Conservation (phyloP, 35 echinoderm and acorn worm genomes). For the Stichopus chloronotus region DNA sequence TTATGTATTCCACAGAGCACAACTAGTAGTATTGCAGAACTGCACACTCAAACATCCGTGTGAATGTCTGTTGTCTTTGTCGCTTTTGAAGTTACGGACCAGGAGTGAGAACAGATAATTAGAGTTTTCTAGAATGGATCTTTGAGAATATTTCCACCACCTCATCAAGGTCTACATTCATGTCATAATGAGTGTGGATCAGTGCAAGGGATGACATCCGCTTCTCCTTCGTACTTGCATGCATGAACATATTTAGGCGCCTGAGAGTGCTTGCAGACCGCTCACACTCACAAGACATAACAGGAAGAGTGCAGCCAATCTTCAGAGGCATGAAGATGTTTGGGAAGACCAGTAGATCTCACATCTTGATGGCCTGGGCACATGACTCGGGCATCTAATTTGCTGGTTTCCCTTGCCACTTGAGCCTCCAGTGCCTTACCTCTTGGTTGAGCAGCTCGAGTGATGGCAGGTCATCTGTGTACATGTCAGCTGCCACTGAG, state of each 20-base stretch:
- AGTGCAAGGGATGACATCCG: not conserved
- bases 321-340: constrained; percentile 42
- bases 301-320: constrained; percentile 45
- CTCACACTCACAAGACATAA: constrained; percentile 48
- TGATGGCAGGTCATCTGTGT: constrained; percentile 23
- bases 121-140: too few relatives aligned
- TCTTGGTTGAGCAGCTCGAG: constrained; percentile 29
- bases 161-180: too few relatives aligned
- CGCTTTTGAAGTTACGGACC: not conserved
- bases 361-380: constrained; percentile 35
- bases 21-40: too few relatives aligned
- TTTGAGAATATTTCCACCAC: constrained; percentile 6
- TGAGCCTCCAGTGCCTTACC: too few relatives aligned
- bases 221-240: too few relatives aligned
- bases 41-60: too few relatives aligned
- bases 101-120: not conserved
- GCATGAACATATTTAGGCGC: constrained; percentile 36
- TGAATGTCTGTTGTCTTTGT: constrained; percentile 10
- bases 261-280: constrained; percentile 33
- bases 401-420: constrained; percentile 23
- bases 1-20: too few relatives aligned
- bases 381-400: constrained; percentile 1
- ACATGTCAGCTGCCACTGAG: too few relatives aligned
- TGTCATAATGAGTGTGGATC: too few relatives aligned
- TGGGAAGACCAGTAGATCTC: constrained; percentile 29